Evolutionary conservation across 2,797 vertebrate genomes (phyloP), one percentile per base, ranked within the genome.

Genomic region (Sebastes nivosus): DNA sequence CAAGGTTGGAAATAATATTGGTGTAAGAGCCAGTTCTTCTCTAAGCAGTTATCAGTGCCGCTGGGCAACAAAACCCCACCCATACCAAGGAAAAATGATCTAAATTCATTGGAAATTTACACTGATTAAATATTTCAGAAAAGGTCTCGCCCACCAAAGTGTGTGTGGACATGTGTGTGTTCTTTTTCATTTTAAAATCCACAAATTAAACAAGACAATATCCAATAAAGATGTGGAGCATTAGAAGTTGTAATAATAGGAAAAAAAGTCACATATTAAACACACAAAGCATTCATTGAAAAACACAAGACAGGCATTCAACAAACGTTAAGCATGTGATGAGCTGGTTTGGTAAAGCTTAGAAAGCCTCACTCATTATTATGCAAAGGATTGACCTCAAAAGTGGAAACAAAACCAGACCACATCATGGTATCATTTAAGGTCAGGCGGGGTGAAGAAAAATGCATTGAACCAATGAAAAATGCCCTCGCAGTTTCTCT

Each of bases 281-380:
- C 80, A 90, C 86, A 91, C 86, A 80, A 90, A 82, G 87, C 85
- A 82, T 92, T 90, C 90, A 92, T 85, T 91, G 79, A 88, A 87
- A 90, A 90, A 90, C 82, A 95, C 91, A 93, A 93, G 79, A 92
- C 87, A 88, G 68, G 86, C 93, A 94, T 93, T 94, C 87, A 93
- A 86, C 80, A 76, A 81, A 81, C 80, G 80, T 87, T 71, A 83
- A 83, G 87, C 93, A 94, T 94, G 92, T 95, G 92, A 94, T 82
- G 77, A 64, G 83, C 81, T 77, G 80, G 69, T 87, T 92, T 87
- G 67, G 80, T 83, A 75, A 84, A 46, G 59, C 77, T 74, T 55
- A 75, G 63, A 79, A 77, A 85, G 71, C 63, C 68, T 77, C 27
- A 52, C 82, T 89, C 85, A 87, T 72, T 79, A 75, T 54, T 46